Conservation (phyloP, 2,797 vertebrate genomes). For the Peromyscus attwateri region DNA sequence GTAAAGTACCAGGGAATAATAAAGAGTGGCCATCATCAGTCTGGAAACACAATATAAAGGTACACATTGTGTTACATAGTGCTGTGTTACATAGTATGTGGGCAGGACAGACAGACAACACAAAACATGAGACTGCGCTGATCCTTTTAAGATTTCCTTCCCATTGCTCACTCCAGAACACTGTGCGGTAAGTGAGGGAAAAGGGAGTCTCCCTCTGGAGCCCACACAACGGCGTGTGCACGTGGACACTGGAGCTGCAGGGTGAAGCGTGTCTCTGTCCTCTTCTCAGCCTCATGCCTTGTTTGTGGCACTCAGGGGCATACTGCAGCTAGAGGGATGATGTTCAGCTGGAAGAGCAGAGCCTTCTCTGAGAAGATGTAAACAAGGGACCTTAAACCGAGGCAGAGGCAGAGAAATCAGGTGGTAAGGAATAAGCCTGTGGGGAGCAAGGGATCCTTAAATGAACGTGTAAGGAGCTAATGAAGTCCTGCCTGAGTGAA, state of each 20-base stretch:
- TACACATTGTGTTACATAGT: too few species aligned
- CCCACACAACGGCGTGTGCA: accelerated
- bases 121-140: neutral
- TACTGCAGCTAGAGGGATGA: neutral
- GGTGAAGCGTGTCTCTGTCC: neutral
- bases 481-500: neutral
- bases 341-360: neutral
- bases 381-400: neutral
- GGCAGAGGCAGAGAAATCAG: neutral
- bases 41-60: neutral
- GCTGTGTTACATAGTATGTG: too few species aligned
- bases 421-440: too few species aligned
- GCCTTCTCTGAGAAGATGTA: neutral
- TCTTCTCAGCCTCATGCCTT: neutral
- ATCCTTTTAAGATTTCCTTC: neutral
- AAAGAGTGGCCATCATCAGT: neutral
- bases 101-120: neutral
- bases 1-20: neutral
- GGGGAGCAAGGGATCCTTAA: neutral
- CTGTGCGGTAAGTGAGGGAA: neutral
- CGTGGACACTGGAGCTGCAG: neutral
- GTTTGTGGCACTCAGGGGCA: neutral
- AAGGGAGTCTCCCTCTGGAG: neutral
- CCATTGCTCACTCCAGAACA: too few species aligned
- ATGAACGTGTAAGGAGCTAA: neutral